Conservation (phyloP, 2,113 vertebrate species). For the Ciconia boyciana region DNA sequence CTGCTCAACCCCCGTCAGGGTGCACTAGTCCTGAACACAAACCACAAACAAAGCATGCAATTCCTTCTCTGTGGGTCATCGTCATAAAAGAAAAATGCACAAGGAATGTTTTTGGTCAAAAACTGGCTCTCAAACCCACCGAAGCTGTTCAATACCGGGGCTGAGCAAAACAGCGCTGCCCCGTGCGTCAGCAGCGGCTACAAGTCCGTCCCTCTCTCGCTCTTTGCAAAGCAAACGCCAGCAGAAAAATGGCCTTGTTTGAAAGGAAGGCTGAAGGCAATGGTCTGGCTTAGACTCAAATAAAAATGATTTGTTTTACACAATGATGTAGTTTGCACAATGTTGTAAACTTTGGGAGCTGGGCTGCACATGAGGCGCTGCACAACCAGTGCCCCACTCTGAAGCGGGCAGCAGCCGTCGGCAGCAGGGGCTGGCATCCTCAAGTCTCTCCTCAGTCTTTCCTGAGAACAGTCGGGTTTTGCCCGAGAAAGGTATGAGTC, state of each 20-base stretch:
- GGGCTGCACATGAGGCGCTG: not conserved
- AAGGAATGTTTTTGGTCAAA: not conserved
- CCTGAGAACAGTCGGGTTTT: not conserved
- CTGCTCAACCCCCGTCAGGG: not conserved
- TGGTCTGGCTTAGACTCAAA: not conserved
- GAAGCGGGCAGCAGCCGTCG: not conserved
- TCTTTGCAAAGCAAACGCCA: not conserved
- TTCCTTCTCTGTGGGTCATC: not conserved
- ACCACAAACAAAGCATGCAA: not conserved
- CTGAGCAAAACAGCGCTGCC: not conserved
- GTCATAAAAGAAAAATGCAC: not conserved
- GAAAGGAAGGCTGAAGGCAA: not conserved
- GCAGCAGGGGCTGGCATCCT: not conserved
- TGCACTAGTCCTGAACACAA: not conserved
- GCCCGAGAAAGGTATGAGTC: not conserved
- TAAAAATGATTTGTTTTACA: no score
- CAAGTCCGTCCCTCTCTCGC: not conserved
- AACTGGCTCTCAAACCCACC: not conserved
- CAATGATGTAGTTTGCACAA: not conserved
- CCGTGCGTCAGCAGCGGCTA: accelerated
- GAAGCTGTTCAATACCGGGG: accelerated
- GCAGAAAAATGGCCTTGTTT: not conserved
- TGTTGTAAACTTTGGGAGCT: not conserved
- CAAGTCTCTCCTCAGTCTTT: not conserved
- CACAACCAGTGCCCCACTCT: accelerated